phyloP scores from a whole-genome alignment of 1,140 invertebrate genomes.

The Notospermus geniculatus region DNA sequence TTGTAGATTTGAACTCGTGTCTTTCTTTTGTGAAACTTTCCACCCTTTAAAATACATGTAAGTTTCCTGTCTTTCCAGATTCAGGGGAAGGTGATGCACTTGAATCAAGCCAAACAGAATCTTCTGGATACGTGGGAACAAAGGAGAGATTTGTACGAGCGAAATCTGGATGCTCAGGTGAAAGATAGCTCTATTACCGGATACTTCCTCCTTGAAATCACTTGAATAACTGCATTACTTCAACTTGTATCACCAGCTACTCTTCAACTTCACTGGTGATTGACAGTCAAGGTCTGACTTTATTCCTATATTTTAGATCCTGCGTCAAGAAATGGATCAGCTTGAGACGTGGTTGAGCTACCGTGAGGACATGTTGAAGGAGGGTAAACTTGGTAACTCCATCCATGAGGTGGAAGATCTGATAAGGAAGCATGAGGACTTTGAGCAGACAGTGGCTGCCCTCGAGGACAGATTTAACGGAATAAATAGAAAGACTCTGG shows the following conservation, averaged over 20 bases:
- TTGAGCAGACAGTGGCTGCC: slow-evolving; percentile 94
- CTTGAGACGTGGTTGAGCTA: slow-evolving; percentile 97
- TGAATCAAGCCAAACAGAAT: slow-evolving; percentile 91
- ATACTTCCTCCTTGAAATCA: no score
- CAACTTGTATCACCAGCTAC: no score
- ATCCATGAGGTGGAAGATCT: slow-evolving; percentile 95
- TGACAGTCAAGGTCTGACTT: not conserved
- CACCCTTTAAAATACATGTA: no score
- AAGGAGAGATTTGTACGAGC: slow-evolving; percentile 42
- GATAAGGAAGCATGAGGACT: slow-evolving; percentile 98
- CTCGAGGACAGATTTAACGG: slow-evolving; percentile 97
- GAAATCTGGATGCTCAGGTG: slow-evolving; percentile 53
- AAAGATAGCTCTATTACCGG: no score
- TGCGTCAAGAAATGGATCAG: slow-evolving; percentile 88
- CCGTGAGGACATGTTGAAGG: slow-evolving; percentile 88
- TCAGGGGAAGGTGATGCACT: slow-evolving; percentile 74
- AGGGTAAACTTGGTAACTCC: slow-evolving; percentile 93
- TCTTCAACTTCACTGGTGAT: no score
- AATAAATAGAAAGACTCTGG: slow-evolving; percentile 80
- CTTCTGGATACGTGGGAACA: slow-evolving; percentile 69
- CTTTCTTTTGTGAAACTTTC: no score
- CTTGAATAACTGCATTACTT: no score
- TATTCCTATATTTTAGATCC: slow-evolving; percentile 61
- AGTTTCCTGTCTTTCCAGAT: slow-evolving; percentile 34
- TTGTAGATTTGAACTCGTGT: no score